These are phyloP conservation scores for Acleris laterana DNA, from an alignment of 2,888 invertebrate genomes.

Conservation along the genomic window DNA sequence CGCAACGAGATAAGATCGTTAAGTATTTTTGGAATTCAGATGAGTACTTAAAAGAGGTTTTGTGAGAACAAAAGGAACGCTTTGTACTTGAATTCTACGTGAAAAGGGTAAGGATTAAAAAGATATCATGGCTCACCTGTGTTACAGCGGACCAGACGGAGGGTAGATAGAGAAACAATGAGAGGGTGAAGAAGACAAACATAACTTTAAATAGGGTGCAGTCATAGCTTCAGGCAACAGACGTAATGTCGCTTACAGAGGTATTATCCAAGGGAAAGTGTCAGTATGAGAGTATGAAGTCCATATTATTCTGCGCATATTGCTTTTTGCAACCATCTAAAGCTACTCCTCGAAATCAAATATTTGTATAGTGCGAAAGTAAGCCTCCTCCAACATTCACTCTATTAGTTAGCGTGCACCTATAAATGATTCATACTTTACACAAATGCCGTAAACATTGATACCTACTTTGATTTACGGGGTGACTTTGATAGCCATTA, in stretches of 20 bases:
- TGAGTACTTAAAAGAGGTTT: constrained; percentile 1
- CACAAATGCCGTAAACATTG: too few relatives aligned
- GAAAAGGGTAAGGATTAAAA: constrained; percentile 49
- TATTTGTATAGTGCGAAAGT: too few relatives aligned
- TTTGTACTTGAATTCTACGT: constrained; percentile 20
- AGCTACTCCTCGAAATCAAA: too few relatives aligned
- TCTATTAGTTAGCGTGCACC: too few relatives aligned
- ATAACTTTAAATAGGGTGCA: constrained; percentile 10
- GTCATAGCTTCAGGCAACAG: constrained; percentile 17
- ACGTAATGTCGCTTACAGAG: constrained; percentile 16
- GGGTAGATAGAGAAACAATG: constrained; percentile 42
- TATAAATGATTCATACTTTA: too few relatives aligned
- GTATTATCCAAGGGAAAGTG: background rate
- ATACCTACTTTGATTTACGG: too few relatives aligned
- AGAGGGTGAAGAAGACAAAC: constrained; percentile 34
- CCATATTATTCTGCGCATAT: too few relatives aligned
- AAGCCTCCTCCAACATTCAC: too few relatives aligned
- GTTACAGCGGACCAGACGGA: constrained; percentile 30
- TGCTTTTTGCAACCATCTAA: too few relatives aligned
- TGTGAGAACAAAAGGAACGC: constrained; percentile 17
- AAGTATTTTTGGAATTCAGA: constrained; percentile 2
- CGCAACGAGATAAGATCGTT: constrained; percentile 5
- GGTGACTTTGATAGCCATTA: too few relatives aligned
- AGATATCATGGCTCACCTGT: constrained; percentile 46
- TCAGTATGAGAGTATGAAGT: too few relatives aligned